These are phyloP conservation scores for Odontophorus gujanensis DNA, from an alignment of 2,113 vertebrate genomes.

Conservation along the genomic window DNA sequence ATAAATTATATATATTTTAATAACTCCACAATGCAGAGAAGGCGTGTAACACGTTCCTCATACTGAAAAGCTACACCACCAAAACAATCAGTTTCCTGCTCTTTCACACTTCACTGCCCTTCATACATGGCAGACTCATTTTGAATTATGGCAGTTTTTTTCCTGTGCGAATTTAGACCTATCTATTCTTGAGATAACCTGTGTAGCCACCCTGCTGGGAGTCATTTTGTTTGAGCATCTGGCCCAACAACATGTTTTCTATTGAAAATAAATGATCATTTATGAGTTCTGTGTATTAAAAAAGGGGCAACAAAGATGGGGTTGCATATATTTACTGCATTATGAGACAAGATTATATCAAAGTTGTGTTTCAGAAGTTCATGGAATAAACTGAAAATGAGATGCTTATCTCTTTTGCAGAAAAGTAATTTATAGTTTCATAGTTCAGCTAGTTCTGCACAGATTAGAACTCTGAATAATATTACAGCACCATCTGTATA, in stretches of 20 bases:
- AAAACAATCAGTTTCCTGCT: background rate
- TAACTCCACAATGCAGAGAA: background rate
- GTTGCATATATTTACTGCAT: background rate
- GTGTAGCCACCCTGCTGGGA: slow-evolving; percentile 61
- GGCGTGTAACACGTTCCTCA: background rate
- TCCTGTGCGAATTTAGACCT: slow-evolving; percentile 56
- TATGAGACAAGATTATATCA: background rate
- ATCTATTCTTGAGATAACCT: slow-evolving; percentile 67
- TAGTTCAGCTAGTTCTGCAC: background rate
- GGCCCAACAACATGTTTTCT: slow-evolving; percentile 67
- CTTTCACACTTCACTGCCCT: slow-evolving; percentile 30
- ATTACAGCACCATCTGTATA: background rate
- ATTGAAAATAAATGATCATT: slow-evolving; percentile 64
- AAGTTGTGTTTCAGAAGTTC: background rate
- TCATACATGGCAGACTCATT: slow-evolving; percentile 26
- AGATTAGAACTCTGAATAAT: background rate
- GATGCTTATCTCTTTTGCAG: background rate
- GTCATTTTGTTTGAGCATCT: slow-evolving; percentile 73
- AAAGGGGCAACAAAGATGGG: background rate
- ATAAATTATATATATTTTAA: background rate
- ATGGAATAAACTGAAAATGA: background rate
- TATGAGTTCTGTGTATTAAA: slow-evolving; percentile 43
- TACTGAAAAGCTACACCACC: background rate
- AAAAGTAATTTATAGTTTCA: background rate
- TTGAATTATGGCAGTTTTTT: slow-evolving; percentile 40